These are phyloP conservation scores for Volucella inanis DNA, from an alignment of 2,888 invertebrate species.

Conservation along the genomic window DNA sequence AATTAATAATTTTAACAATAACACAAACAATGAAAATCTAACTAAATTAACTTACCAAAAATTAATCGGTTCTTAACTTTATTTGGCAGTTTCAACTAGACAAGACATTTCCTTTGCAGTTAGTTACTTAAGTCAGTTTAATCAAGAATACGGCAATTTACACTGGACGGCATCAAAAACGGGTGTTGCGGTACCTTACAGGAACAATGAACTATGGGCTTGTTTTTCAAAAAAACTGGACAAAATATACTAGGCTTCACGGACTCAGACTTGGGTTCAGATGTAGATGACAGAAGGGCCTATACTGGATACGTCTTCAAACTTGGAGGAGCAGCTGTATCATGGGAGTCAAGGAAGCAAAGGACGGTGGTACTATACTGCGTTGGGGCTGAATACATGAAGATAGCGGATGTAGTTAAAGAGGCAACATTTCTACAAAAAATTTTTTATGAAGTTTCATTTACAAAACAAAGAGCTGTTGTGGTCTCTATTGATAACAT, in stretches of 20 bases:
- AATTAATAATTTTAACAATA: not conserved
- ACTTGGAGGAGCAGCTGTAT: conserved; percentile 1
- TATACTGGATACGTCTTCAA: conserved; percentile 21
- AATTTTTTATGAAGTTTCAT: conserved; percentile 7
- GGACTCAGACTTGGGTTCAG: conserved; percentile 11
- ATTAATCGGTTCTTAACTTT: conserved; percentile 33
- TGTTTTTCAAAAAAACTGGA: not conserved
- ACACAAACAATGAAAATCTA: no score
- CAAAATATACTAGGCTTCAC: conserved; percentile 11
- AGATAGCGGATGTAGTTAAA: conserved; percentile 16
- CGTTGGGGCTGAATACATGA: conserved; percentile 13
- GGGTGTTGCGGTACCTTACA: conserved; percentile 8
- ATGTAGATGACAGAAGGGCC: conserved; percentile 5
- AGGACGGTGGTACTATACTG: conserved; percentile 17
- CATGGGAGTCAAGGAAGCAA: conserved; percentile 15
- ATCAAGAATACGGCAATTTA: conserved; percentile 1
- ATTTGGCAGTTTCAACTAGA: conserved; percentile 34
- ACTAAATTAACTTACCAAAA: conserved; percentile 6
- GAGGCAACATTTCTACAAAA: conserved; percentile 28
- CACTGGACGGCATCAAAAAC: conserved; percentile 48
- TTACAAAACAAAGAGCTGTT: conserved; percentile 9
- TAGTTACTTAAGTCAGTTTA: conserved; percentile 28
- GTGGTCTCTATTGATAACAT: conserved; percentile 30
- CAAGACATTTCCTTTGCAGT: conserved; percentile 34
- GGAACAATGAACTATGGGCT: conserved; percentile 29